phyloP scores from a whole-genome alignment of 2,113 vertebrate genomes.

The Rutilus rutilus region DNA sequence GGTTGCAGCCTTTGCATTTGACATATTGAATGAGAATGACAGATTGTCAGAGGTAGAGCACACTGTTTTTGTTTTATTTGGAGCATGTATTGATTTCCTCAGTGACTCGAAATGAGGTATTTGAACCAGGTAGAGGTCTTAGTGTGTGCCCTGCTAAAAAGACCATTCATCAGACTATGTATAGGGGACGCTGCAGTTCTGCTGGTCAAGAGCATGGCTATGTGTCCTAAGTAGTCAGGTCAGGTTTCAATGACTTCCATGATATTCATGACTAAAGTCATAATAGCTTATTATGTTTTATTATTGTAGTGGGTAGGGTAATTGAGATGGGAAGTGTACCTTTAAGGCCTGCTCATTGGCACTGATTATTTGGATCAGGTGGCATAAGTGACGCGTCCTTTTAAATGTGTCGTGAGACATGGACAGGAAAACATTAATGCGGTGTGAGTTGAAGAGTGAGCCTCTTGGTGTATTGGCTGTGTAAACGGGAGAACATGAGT shows the following conservation, averaged over 20 bases:
- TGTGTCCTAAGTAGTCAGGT: neutral
- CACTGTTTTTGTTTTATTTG: conserved; percentile 30
- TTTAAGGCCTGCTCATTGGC: no score
- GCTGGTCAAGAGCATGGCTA: neutral
- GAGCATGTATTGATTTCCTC: conserved; percentile 50
- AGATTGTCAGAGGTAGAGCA: conserved; percentile 15
- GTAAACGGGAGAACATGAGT: no score
- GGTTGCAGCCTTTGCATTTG: conserved; percentile 15
- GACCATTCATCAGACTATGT: neutral
- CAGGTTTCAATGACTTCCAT: neutral
- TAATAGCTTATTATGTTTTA: no score
- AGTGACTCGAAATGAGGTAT: conserved; percentile 1
- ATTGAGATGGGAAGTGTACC: no score
- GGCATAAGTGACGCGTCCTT: no score
- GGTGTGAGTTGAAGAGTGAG: no score
- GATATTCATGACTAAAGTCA: neutral
- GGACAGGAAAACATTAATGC: no score
- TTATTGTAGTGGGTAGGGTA: no score
- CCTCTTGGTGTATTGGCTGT: no score
- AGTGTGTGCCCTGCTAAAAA: conserved; percentile 21
- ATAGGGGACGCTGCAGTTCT: neutral
- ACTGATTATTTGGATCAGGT: no score
- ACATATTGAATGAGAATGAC: conserved; percentile 19
- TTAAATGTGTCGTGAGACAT: no score
- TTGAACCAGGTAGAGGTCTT: neutral